Base-by-base conservation (phyloP, 2,888 invertebrate species). In the Hemistola chrysoprasaria region DNA sequence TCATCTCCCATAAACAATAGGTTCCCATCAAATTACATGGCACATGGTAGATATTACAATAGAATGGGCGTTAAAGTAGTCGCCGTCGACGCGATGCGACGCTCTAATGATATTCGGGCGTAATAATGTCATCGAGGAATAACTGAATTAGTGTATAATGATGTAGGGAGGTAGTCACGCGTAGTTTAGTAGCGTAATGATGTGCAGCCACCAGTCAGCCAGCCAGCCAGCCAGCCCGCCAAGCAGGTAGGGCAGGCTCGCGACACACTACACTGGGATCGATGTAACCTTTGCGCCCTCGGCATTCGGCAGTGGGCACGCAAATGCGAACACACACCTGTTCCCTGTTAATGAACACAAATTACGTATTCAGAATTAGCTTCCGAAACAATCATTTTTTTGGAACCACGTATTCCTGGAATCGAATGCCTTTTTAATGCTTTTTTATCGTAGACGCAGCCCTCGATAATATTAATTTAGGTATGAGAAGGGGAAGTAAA, bases 41-140 rank as follows among this genome's bases (percentile, higher is more conserved):
- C n/a, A n/a, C n/a, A n/a, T n/a, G n/a, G n/a, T n/a, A n/a, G 11
- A 47, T 48, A 50, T 53, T 22, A 50, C 39, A 54, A 65, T 67
- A 58, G 62, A 67, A 70, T 62, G 63, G 68, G 59, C 65, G 58
- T 60, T 62, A 60, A 70, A 69, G 64, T 62, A 68, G 59, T 56
- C 55, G 64, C 65, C 61, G 65, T 65, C 59, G 56, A 63, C 58
- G 65, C 57, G 47, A 46, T 53, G 49, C 50, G 16, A 50, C 52
- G 55, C 55, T 30, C 52, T 53, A 61, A 62, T 65, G 69, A 66
- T 72, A 74, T 71, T 71, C 65, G 61, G 60, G 61, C 64, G 47
- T 73, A 72, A 76, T 78, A 69, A 75, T 73, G 75, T 76, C 73
- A 68, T 71, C 71, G 63, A 59, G 49, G 66, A 68, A 33, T 35